Evolutionary conservation across 37 sponge, comb jelly and placozoan genomes (phyloP).

Genomic region (Halichondria panicea): DNA sequence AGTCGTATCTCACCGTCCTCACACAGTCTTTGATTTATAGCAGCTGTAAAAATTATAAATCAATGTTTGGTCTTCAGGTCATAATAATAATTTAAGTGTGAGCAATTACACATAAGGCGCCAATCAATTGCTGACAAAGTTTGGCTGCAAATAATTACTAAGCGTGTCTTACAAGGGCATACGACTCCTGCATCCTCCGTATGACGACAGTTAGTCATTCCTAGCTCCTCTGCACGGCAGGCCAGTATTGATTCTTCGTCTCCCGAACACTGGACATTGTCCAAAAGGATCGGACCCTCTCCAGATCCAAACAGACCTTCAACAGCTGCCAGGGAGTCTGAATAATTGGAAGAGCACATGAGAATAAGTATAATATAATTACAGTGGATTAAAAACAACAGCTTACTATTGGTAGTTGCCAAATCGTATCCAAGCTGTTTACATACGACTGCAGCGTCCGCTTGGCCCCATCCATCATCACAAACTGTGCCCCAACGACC

Average conservation of each 20-base stretch:
- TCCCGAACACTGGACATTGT: slow-evolving; percentile 17
- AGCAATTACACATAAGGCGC: no score
- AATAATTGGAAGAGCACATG: not conserved
- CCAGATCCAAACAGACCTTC: slow-evolving; percentile 23
- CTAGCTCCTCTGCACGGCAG: slow-evolving; percentile 7
- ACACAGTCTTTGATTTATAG: not conserved
- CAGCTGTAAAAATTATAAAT: not conserved
- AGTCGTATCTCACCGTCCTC: slow-evolving; percentile 36
- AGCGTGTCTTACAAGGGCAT: slow-evolving; percentile 19
- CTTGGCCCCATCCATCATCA: slow-evolving; percentile 29
- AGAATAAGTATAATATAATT: not conserved
- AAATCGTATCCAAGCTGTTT: slow-evolving; percentile 70
- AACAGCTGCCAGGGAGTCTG: slow-evolving; percentile 15
- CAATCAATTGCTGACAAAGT: no score
- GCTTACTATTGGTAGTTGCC: slow-evolving; percentile 7
- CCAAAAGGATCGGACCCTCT: slow-evolving; percentile 14
- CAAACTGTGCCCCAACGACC: slow-evolving; percentile 64
- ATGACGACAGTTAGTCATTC: slow-evolving; percentile 27
- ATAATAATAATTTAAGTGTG: no score
- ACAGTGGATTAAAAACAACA: not conserved
- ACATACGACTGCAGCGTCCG: slow-evolving; percentile 57
- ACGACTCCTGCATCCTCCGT: slow-evolving; percentile 34
- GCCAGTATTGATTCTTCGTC: slow-evolving; percentile 12
- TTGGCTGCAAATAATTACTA: not conserved
- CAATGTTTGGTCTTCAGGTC: no score